Percentiles rank a stretch among this genome's conserved stretches.
phyloP scores from a whole-genome alignment of 2,113 vertebrate genomes.

The Coracopsis vasa region DNA sequence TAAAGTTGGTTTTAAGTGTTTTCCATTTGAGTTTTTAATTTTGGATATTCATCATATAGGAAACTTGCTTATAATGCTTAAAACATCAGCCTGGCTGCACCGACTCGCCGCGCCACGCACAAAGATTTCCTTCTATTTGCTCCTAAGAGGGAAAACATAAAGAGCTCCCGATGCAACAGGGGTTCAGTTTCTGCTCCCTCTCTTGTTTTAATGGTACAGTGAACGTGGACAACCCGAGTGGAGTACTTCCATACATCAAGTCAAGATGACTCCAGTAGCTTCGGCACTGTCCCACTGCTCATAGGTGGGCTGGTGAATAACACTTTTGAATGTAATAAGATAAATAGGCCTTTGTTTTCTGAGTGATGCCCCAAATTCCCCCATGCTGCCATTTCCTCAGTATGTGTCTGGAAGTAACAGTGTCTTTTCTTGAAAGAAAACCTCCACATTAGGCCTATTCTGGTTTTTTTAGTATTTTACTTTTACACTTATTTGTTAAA shows the following conservation, averaged over 20 bases:
- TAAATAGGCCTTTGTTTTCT: background rate
- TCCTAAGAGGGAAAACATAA: background rate
- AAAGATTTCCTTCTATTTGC: background rate
- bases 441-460: background rate
- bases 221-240: fast-evolving
- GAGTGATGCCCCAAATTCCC: background rate
- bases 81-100: background rate
- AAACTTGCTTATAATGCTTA: conserved; percentile 21
- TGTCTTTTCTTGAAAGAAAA: background rate
- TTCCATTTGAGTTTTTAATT: conserved; percentile 56
- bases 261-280: background rate
- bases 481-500: background rate
- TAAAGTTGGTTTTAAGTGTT: conserved; percentile 61
- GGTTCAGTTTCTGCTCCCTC: background rate
- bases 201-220: background rate
- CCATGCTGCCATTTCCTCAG: background rate
- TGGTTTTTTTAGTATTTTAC: background rate
- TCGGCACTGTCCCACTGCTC: background rate
- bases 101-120: background rate
- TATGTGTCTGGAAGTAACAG: background rate
- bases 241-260: background rate
- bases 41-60: conserved; percentile 31
- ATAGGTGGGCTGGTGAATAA: background rate
- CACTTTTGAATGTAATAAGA: background rate
- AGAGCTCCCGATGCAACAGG: fast-evolving